phyloP scores from a whole-genome alignment of 2,797 vertebrate species.

The Muraenolepis orangiensis region DNA sequence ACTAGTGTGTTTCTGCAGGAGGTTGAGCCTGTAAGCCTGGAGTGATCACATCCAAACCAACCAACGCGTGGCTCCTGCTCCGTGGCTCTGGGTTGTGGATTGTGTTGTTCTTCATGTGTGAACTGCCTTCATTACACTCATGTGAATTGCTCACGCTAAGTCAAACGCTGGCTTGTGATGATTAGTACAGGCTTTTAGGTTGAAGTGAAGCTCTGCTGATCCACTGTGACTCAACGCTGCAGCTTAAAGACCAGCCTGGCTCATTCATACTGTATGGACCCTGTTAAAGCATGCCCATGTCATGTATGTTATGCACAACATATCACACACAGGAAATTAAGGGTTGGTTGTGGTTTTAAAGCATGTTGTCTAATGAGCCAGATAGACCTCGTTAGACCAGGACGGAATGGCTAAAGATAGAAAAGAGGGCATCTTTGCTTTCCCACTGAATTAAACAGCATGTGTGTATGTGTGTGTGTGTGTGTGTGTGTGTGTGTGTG shows the following conservation, averaged over 20 bases:
- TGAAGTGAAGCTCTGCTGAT: too few relatives aligned
- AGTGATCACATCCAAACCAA: too few relatives aligned
- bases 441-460: not conserved
- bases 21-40: too few relatives aligned
- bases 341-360: not conserved
- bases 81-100: not conserved
- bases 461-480: not conserved
- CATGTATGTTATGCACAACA: not conserved
- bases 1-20: too few relatives aligned
- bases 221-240: too few relatives aligned
- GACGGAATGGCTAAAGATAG: not conserved
- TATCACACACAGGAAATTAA: not conserved
- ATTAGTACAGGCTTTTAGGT: too few relatives aligned
- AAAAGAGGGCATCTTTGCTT: not conserved
- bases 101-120: not conserved
- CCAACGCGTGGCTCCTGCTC: too few relatives aligned
- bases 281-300: not conserved
- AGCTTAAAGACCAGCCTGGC: not conserved
- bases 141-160: not conserved
- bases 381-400: not conserved
- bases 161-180: too few relatives aligned
- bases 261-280: not conserved
- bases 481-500: not conserved
- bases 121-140: not conserved
- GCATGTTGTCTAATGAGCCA: too few relatives aligned